These are phyloP conservation scores for Myotis planiceps DNA, from an alignment of 2,797 vertebrate species.

Conservation along the genomic window DNA sequence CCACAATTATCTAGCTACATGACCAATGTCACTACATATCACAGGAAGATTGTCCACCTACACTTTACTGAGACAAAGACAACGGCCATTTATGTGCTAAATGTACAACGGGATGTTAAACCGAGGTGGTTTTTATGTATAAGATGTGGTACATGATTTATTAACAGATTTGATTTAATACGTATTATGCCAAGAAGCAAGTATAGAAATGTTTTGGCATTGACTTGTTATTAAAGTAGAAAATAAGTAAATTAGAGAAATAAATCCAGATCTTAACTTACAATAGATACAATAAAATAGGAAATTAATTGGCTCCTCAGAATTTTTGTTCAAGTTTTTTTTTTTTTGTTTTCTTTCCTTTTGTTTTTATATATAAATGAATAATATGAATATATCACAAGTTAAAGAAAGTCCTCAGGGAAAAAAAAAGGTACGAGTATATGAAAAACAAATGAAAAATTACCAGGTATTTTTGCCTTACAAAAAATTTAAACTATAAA, in stretches of 20 bases:
- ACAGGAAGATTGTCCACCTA: conserved; percentile 92
- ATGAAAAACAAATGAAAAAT: conserved; percentile 89
- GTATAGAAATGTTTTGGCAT: conserved; percentile 88
- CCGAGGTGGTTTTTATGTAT: conserved; percentile 82
- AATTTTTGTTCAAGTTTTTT: conserved; percentile 74
- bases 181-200: conserved; percentile 84
- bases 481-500: conserved; percentile 95
- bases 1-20: conserved; percentile 94
- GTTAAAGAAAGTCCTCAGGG: conserved; percentile 83
- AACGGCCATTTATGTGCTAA: conserved; percentile 89
- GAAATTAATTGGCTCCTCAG: conserved; percentile 84
- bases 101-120: conserved; percentile 91
- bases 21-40: conserved; percentile 92
- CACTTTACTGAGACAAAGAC: conserved; percentile 94
- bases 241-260: conserved; percentile 88
- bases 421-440: conserved; percentile 85
- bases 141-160: conserved; percentile 84
- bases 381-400: conserved; percentile 86
- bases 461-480: conserved; percentile 90
- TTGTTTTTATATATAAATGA: conserved; percentile 84
- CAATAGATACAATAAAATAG: conserved; percentile 83
- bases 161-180: conserved; percentile 79
- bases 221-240: conserved; percentile 87
- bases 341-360: conserved; percentile 69
- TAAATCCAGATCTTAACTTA: conserved; percentile 86